phyloP scores from a whole-genome alignment of 2,797 vertebrate species.

The Silurus aristotelis region DNA sequence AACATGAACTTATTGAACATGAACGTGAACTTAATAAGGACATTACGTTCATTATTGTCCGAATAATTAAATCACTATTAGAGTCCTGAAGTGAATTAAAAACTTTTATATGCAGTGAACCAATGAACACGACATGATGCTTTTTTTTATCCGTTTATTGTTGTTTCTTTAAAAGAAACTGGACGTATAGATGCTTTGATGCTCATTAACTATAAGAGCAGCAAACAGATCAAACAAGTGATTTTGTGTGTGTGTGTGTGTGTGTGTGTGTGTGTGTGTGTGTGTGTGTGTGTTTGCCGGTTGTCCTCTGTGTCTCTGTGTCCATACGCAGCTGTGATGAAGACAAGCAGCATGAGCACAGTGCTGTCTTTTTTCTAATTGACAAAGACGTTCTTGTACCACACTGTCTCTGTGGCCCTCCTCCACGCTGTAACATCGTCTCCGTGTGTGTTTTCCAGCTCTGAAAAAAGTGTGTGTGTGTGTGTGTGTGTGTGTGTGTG shows the following conservation, averaged over 20 bases:
- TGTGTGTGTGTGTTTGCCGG: conserved; percentile 11
- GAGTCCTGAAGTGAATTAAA: not conserved
- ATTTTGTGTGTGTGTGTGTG: conserved; percentile 1
- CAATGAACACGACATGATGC: not conserved
- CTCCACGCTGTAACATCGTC: conserved; percentile 16
- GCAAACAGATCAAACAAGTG: not conserved
- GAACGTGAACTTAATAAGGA: too few species aligned
- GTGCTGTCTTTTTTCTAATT: conserved; percentile 53
- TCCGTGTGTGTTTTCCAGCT: conserved; percentile 31
- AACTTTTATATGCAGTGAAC: not conserved
- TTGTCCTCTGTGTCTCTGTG: conserved; percentile 50
- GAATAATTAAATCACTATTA: not conserved
- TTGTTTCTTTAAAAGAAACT: not conserved
- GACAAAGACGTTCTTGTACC: conserved; percentile 68
- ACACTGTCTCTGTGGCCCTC: conserved; percentile 28
- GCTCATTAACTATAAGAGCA: not conserved
- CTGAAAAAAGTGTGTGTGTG: conserved; percentile 20
- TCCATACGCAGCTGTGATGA: conserved; percentile 54
- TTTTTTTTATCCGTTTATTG: not conserved
- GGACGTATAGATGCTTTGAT: not conserved
- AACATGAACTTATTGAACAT: too few species aligned
- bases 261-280: conserved; percentile 36
- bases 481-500: conserved; percentile 25
- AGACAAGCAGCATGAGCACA: conserved; percentile 49
- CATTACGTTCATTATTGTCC: not conserved